phyloP scores from a whole-genome alignment of 2,888 invertebrate species.

The Odontothrips loti region DNA sequence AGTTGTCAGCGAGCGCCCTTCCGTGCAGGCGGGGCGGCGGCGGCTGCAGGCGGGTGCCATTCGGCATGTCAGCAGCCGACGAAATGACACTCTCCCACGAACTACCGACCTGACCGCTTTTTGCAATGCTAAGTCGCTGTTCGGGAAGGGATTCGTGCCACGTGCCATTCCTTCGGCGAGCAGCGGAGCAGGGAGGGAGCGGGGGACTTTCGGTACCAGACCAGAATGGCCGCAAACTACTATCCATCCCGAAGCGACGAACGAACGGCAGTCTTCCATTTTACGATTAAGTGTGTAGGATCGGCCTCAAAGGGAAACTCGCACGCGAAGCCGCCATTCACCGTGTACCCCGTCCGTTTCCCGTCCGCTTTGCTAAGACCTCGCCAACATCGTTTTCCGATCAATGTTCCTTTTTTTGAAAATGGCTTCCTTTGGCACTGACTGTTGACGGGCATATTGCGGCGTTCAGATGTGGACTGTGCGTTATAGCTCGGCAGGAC shows the following conservation, averaged over 20 bases:
- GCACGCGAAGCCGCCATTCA: constrained; percentile 12
- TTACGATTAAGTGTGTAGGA: constrained; percentile 8
- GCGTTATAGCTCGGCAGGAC: background rate
- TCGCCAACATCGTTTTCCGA: background rate
- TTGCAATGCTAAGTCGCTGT: too few species aligned
- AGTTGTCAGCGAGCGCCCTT: too few species aligned
- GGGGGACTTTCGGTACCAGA: background rate
- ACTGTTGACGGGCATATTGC: background rate
- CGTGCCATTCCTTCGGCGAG: background rate
- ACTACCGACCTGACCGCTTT: too few species aligned
- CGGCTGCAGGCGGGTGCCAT: too few species aligned
- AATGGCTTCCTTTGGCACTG: background rate
- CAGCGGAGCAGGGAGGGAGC: too few species aligned
- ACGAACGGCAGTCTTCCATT: background rate
- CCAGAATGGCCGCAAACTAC: background rate
- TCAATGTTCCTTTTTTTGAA: background rate
- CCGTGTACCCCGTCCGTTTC: background rate
- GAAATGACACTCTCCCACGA: too few species aligned
- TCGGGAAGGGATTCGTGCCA: background rate
- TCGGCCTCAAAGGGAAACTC: background rate
- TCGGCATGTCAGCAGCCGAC: too few species aligned
- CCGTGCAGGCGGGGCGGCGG: too few species aligned
- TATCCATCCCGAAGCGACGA: background rate
- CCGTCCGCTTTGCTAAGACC: background rate
- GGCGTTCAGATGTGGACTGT: background rate